phyloP scores from a whole-genome alignment of 2,113 vertebrate species.

The Notiomystis cincta region DNA sequence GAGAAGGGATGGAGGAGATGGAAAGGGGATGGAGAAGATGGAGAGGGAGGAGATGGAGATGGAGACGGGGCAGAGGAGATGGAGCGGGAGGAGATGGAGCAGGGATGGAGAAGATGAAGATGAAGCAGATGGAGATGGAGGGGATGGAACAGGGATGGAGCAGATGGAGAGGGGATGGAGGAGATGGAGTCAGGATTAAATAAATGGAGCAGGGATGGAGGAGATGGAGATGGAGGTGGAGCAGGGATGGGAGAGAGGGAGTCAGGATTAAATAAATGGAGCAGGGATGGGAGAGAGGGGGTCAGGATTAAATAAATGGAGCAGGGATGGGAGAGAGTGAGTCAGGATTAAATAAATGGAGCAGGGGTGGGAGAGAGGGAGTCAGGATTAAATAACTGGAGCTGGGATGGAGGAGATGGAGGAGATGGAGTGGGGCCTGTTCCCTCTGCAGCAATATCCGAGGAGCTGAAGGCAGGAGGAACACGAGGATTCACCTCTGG shows the following conservation, averaged over 20 bases:
- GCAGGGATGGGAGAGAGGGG: too few relatives aligned
- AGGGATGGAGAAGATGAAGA: neutral
- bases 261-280: neutral
- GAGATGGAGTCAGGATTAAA: too few relatives aligned
- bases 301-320: fast-evolving
- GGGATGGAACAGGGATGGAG: too few relatives aligned
- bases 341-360: neutral
- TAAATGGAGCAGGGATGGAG: neutral
- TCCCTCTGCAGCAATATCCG: too few relatives aligned
- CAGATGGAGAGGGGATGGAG: too few relatives aligned
- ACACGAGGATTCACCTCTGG: neutral
- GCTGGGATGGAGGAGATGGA: fast-evolving
- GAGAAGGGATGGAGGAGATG: neutral
- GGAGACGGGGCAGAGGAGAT: too few relatives aligned
- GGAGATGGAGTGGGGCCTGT: neutral
- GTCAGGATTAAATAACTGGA: neutral
- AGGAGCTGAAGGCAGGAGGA: neutral
- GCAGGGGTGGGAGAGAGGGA: too few relatives aligned
- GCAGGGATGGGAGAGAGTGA: too few relatives aligned
- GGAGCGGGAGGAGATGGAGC: too few relatives aligned
- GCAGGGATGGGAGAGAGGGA: too few relatives aligned
- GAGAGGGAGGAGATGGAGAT: neutral
- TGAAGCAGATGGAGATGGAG: neutral
- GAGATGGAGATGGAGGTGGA: neutral
- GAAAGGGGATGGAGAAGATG: fast-evolving